Conservation (phyloP, 2,113 vertebrate genomes). For the Polypterus bichir region DNA sequence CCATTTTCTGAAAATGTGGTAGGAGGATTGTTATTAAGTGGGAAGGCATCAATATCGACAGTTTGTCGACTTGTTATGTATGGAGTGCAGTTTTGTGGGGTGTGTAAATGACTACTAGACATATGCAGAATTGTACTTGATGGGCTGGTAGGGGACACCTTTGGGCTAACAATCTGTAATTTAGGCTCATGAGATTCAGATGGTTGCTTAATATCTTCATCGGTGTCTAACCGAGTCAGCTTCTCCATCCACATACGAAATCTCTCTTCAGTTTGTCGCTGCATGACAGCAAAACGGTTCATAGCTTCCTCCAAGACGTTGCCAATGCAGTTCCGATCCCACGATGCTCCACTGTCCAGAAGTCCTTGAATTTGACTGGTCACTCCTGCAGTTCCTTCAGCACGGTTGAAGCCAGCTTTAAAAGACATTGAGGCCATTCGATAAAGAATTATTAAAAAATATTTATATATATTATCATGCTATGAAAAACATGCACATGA, state of each 20-base stretch:
- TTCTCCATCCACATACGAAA: constrained; percentile 82
- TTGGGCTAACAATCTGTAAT: constrained; percentile 48
- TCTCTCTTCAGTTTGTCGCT: constrained; percentile 85
- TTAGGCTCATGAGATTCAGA: constrained; percentile 59
- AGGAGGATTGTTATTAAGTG: constrained; percentile 50
- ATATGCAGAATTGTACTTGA: constrained; percentile 61
- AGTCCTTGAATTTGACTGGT: constrained; percentile 71
- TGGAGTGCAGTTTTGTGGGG: constrained; percentile 56
- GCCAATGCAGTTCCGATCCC: constrained; percentile 79
- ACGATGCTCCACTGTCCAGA: constrained; percentile 68
- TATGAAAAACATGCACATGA: no score
- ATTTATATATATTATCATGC: constrained; percentile 37
- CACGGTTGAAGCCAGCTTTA: constrained; percentile 82
- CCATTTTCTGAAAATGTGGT: constrained; percentile 58
- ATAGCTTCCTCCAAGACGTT: constrained; percentile 83
- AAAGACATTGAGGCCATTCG: constrained; percentile 87
- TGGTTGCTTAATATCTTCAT: constrained; percentile 67
- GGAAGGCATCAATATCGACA: constrained; percentile 33
- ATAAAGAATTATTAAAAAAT: constrained; percentile 57
- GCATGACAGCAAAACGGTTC: constrained; percentile 80
- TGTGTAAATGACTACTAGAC: constrained; percentile 47
- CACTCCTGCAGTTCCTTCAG: constrained; percentile 68
- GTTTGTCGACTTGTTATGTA: constrained; percentile 53
- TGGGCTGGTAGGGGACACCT: constrained; percentile 40
- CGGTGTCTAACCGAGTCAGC: constrained; percentile 67